Base-by-base conservation (phyloP, 2,113 vertebrate genomes). In the Amblyopsis rosae region DNA sequence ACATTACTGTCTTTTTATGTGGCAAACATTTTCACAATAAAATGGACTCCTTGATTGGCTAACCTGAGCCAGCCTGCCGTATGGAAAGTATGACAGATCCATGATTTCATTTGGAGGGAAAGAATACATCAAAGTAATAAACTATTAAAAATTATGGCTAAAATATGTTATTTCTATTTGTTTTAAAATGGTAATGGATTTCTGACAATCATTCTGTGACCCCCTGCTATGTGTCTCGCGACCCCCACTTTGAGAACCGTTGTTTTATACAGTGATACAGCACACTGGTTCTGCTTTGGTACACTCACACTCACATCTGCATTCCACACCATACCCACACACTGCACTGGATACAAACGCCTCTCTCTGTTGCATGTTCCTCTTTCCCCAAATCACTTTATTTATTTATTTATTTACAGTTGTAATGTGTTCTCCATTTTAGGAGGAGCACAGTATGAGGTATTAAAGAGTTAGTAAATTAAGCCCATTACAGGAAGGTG, bases 61-160 rank as follows among this genome's bases (percentile, higher is more conserved):
- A 70, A 97, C 95, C 93, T 98, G 96, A 1, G 95, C 87, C 65
- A 93, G 92, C 13, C 76, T 95, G 46, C 96, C 96, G 81, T 96
- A 97, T 19, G 96, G 96, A 76, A 96, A 98, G 76, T 96, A 97
- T 71, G 94, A 94, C 1, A 91, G 83, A 71, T 90, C 93, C 83
- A n/a, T n/a, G n/a, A n/a, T n/a, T n/a, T n/a, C n/a, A n/a, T n/a
- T n/a, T n/a, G n/a, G n/a, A n/a, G n/a, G n/a, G n/a, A n/a, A n/a
- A 19, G 19, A 19, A 19, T 19, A 19, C 19, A 19, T 19, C 19
- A 19, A 19, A 19, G 19, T 19, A 19, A 19, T 19, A 19, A 19
- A 19, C 19, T 19, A 19, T 19, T 19, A 19, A 19, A 19, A 19
- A 19, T 1, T 1, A 19, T 19, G 19, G 19, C 19, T 19, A 19